A percentile compares a stretch with the other conserved stretches of the same genome.
These are phyloP conservation scores for Catharus fuscescens DNA, from an alignment of 2,113 vertebrate species.

Conservation along the genomic window DNA sequence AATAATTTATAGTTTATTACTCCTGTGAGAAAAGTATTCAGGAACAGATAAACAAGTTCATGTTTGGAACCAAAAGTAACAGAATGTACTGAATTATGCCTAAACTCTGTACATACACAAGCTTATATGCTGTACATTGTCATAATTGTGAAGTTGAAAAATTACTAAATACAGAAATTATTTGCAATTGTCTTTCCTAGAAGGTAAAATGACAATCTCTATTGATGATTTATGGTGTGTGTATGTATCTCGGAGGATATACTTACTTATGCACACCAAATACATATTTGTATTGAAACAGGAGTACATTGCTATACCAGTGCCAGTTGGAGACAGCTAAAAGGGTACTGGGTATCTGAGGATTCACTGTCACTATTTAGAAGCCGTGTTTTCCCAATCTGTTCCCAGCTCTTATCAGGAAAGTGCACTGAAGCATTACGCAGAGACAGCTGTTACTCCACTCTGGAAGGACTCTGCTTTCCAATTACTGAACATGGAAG, in stretches of 20 bases:
- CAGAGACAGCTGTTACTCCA: background rate
- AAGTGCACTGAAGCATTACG: background rate
- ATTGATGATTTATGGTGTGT: background rate
- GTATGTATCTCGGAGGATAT: background rate
- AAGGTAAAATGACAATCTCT: background rate
- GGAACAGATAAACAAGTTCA: constrained; percentile 43
- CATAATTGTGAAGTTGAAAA: background rate
- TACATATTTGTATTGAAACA: background rate
- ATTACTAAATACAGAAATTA: constrained; percentile 37
- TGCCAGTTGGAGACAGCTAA: background rate
- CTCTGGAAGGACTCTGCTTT: background rate
- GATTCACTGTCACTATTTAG: background rate
- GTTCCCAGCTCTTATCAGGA: background rate
- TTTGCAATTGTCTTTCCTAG: constrained; percentile 32
- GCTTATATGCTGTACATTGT: constrained; percentile 22
- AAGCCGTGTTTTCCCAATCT: background rate
- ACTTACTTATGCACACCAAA: background rate
- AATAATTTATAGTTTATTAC: constrained; percentile 64
- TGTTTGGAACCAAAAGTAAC: constrained; percentile 22
- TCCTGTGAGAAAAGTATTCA: constrained; percentile 38
- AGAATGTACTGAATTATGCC: constrained; percentile 1
- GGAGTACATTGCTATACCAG: background rate
- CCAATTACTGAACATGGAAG: background rate
- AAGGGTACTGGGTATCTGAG: background rate
- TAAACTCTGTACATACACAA: constrained; percentile 13